Base-by-base conservation (phyloP, 2,797 vertebrate genomes). In the Esox masquinongy region DNA sequence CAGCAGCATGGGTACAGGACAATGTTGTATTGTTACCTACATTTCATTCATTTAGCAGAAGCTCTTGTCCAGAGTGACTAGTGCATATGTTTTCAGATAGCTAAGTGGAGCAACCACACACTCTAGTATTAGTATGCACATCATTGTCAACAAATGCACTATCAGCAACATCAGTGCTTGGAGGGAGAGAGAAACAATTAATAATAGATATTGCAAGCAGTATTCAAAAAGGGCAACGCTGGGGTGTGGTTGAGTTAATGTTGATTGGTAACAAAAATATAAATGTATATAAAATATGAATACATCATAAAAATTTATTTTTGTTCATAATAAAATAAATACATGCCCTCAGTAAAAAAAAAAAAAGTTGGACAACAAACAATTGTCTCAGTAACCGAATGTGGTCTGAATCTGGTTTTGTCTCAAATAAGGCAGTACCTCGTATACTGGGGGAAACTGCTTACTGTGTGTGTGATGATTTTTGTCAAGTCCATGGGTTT, bases 1-100 rank as follows among this genome's bases (percentile, higher is more conserved):
- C 31, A 24, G 5, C 29, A 70, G 24, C 11, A 80, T 82, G 75
- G 53, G 73, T 69, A 77, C 76, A 16, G 79, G 53, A 78, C 76
- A 47, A 12, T 47, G 43, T 47, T 14, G 9, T 47, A 47, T 47
- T 47, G 9, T 47, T 47, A 47, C 43, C 43, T 11, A 14, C 9
- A 47, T 47, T 11, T 47, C 12, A 47, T 43, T 43, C 39, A 43
- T 43, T 43, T 43, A 43, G 39, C 5, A 43, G 9, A 43, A 43
- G 39, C 39, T 43, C 39, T 43, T 43, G 43, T 47, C 43, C 12
- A 47, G 43, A 11, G 43, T 47, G 2, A 47, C 43, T 11, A 11
- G 43, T 47, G 43, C 9, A 47, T 14, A 47, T 47, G 6, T 47
- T 47, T 47, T 47, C 3, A 47, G 12, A 47, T 47, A 47, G 9